Base-by-base conservation (phyloP, 2,888 invertebrate species). In the Lordiphosa andalusiaca region DNA sequence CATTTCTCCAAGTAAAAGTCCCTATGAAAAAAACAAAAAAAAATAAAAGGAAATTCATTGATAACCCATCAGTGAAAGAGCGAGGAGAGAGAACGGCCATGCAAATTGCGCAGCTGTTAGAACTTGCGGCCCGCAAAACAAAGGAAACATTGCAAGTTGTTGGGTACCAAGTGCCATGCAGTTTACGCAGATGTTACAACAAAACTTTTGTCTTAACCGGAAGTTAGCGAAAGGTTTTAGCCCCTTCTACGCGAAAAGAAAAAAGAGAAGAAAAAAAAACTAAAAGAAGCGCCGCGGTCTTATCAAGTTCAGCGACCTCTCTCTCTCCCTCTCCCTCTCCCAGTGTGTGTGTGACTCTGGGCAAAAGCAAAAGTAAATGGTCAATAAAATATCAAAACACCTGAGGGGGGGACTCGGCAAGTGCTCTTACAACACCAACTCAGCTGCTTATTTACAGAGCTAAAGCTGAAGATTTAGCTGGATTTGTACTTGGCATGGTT, bases 161-260 rank as follows among this genome's bases (percentile, higher is more conserved):
- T 12, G 25, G 48, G 38, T 23, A 23, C 23, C 23, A 6, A 23
- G 30, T 30, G 30, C 30, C 30, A 10, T 10, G 30, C 25, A 44
- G 23, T 38, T 39, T 61, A 63, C 75, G 83, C 78, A 83, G 83
- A 80, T 78, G 78, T 75, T 80, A 76, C 78, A 78, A 80, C 83
- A 51, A 47, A 46, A 36, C 30, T 21, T 41, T 13, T 38, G 40
- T 53, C 53, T 35, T 46, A 40, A 64, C 76, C 77, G 77, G 77
- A 78, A 78, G 77, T 78, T 80, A 80, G 83, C 80, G 77, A 78
- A 78, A 82, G 76, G 80, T 82, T 49, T 67, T 78, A 62, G 55
- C 64, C 63, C 63, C 64, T 54, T 60, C 51, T 46, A 44, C 44
- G 44, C 25, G 16, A n/a, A n/a, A n/a, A n/a, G 3, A 19, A 19